phyloP scores from a whole-genome alignment of 1,140 invertebrate genomes.

The Drosophila mojavensis region DNA sequence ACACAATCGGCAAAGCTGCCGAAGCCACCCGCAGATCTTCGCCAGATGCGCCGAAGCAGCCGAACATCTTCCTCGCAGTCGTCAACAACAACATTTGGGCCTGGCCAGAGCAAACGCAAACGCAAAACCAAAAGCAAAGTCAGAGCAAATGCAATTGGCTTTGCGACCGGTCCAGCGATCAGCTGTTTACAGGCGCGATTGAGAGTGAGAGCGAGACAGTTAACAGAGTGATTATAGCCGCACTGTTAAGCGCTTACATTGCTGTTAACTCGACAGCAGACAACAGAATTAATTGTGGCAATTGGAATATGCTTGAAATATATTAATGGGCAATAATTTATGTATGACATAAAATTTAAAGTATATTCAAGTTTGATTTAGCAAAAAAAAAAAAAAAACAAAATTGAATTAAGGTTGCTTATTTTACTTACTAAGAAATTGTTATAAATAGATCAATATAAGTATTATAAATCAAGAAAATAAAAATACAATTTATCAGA shows the following conservation, averaged over 20 bases:
- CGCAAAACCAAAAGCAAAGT: not conserved
- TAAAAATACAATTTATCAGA: not conserved
- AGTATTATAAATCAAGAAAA: no score
- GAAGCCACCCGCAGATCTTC: slow-evolving; percentile 46
- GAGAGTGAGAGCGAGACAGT: slow-evolving; percentile 19
- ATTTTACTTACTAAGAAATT: no score
- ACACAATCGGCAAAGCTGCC: slow-evolving; percentile 46
- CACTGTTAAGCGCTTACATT: slow-evolving; percentile 20
- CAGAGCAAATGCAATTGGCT: slow-evolving; percentile 37
- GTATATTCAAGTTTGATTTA: no score
- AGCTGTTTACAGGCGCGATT: slow-evolving; percentile 44
- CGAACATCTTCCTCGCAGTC: slow-evolving; percentile 55
- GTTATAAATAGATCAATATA: no score
- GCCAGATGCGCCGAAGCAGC: slow-evolving; percentile 37
- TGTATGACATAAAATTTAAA: no score
- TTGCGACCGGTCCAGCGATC: slow-evolving; percentile 65
- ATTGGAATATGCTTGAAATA: no score
- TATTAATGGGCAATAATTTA: no score
- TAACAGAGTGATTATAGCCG: slow-evolving; percentile 8
- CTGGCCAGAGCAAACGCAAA: slow-evolving; percentile 23
- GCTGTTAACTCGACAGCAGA: slow-evolving; percentile 29
- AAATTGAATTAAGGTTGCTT: no score
- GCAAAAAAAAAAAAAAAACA: no score
- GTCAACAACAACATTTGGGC: slow-evolving; percentile 55
- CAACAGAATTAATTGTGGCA: not conserved